Evolutionary conservation across 2,797 vertebrate genomes (phyloP).

Genomic region (Dendrocincla tyrannina): DNA sequence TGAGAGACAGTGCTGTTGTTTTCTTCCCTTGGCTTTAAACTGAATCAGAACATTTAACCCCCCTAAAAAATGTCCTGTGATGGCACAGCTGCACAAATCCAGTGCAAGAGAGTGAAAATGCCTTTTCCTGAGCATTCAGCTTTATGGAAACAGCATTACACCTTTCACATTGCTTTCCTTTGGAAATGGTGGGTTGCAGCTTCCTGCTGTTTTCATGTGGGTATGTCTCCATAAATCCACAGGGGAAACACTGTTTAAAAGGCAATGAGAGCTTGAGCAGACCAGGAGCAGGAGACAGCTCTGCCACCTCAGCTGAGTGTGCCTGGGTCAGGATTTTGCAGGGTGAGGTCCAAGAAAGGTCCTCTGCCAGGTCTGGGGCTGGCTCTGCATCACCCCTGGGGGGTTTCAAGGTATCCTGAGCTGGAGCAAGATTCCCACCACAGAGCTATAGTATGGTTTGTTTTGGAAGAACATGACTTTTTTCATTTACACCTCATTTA

Average conservation of each 20-base stretch:
- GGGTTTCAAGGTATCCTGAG: neutral
- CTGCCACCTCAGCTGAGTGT: neutral
- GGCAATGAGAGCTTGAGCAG: neutral
- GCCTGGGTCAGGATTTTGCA: neutral
- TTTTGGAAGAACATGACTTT: neutral
- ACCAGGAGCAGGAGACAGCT: neutral
- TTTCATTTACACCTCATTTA: neutral
- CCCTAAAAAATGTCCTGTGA: neutral
- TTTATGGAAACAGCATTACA: neutral
- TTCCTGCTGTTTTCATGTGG: neutral
- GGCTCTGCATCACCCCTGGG: neutral
- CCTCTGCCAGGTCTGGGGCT: neutral
- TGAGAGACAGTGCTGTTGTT: neutral
- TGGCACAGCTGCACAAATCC: neutral
- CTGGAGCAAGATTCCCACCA: neutral
- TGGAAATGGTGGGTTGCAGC: neutral
- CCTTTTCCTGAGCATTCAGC: neutral
- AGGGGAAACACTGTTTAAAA: neutral
- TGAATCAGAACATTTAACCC: neutral
- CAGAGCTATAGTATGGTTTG: neutral
- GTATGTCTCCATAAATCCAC: neutral
- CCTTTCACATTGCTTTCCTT: neutral
- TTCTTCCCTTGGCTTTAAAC: neutral
- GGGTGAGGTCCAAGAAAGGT: neutral
- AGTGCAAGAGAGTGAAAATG: neutral